Percentiles rank a stretch among this genome's conserved stretches.
Conservation (phyloP, 2,113 vertebrate species). For the Etheostoma spectabile region DNA sequence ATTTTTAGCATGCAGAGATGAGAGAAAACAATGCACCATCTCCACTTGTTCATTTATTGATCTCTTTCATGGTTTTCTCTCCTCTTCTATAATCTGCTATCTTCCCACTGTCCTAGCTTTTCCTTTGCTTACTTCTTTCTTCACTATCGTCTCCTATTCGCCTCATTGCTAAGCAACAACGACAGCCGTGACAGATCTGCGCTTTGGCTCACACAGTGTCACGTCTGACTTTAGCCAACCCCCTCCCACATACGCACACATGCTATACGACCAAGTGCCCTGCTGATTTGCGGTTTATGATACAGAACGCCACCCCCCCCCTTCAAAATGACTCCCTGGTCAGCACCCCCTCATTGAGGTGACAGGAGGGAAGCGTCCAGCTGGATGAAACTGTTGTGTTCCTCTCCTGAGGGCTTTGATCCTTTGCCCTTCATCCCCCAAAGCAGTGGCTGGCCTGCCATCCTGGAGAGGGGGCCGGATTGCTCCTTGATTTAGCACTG, state of each 20-base stretch:
- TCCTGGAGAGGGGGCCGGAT: constrained; percentile 57
- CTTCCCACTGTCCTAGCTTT: constrained; percentile 29
- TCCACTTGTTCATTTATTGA: constrained; percentile 4
- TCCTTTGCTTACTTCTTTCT: constrained; percentile 28
- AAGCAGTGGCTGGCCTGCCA: constrained; percentile 55
- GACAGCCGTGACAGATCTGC: constrained; percentile 77
- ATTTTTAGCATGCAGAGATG: constrained; percentile 16
- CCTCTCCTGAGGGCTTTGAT: constrained; percentile 75
- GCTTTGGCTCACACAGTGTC: constrained; percentile 66
- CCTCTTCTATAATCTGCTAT: constrained; percentile 13
- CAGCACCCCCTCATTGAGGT: constrained; percentile 61
- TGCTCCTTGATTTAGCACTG: constrained; percentile 71
- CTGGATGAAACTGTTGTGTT: constrained; percentile 77
- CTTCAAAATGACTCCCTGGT: constrained; percentile 32
- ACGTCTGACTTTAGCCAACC: constrained; percentile 75
- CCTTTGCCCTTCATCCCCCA: constrained; percentile 71
- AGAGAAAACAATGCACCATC: not conserved
- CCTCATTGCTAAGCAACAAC: constrained; percentile 78
- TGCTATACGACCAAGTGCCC: constrained; percentile 43
- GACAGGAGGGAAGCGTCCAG: constrained; percentile 78
- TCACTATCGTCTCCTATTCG: constrained; percentile 37
- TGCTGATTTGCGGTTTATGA: constrained; percentile 68
- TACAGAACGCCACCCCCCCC: constrained; percentile 31
- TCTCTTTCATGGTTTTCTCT: constrained; percentile 20
- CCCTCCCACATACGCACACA: constrained; percentile 52